Evolutionary conservation across 2,113 vertebrate genomes (phyloP).

Genomic region (Caloenas nicobarica): DNA sequence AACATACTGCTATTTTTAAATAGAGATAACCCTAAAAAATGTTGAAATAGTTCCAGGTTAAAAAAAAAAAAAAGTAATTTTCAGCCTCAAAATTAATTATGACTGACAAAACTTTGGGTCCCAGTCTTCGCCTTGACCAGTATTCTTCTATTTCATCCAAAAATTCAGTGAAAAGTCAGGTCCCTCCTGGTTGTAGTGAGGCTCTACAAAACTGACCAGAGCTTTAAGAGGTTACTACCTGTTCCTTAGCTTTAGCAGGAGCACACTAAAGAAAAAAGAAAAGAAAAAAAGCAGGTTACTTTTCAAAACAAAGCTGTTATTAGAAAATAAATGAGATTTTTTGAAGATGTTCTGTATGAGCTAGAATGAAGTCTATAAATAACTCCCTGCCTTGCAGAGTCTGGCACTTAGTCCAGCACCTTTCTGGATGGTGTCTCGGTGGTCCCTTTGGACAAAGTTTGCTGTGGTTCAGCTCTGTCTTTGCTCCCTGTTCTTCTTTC

Average conservation of each 20-base stretch:
- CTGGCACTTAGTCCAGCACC: background rate
- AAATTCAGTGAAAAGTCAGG: background rate
- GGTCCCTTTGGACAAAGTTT: background rate
- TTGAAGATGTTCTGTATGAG: background rate
- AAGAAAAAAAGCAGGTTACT: background rate
- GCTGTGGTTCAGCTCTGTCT: background rate
- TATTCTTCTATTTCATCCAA: background rate
- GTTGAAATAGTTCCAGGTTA: background rate
- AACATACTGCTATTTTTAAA: background rate
- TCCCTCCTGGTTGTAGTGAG: background rate
- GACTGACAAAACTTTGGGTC: background rate
- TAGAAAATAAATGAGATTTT: background rate
- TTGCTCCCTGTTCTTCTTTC: background rate
- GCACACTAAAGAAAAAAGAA: background rate
- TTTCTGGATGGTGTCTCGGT: background rate
- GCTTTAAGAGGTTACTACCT: background rate
- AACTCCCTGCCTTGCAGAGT: background rate
- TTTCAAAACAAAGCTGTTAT: background rate
- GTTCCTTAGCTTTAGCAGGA: background rate
- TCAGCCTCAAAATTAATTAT: background rate
- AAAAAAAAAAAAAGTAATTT: background rate
- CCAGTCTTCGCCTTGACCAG: fast-evolving
- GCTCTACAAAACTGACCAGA: background rate
- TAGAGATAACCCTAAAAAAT: background rate
- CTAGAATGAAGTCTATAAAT: background rate